Conservation (phyloP, 2,888 invertebrate genomes). For the Hanleya hanleyi region DNA sequence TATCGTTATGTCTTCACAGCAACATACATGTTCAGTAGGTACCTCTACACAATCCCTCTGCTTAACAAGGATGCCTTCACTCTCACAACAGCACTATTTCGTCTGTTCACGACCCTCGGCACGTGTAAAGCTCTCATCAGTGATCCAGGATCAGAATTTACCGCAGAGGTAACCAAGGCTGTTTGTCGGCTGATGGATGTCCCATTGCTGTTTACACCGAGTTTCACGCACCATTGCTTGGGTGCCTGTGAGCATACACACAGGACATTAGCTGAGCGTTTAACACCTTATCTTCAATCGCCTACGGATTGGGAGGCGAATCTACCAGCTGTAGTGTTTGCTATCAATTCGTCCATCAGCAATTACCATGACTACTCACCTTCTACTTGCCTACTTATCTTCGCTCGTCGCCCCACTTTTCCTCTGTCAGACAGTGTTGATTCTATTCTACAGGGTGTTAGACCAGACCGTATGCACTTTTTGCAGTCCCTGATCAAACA, state of each 20-base stretch:
- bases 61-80: conserved; percentile 2
- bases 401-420: neutral
- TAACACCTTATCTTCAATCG: neutral
- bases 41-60: neutral
- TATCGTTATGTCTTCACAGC: neutral
- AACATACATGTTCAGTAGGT: neutral
- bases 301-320: neutral
- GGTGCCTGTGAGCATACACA: conserved; percentile 2
- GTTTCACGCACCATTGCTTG: conserved; percentile 6
- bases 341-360: neutral
- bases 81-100: neutral
- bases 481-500: neutral
- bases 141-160: conserved; percentile 10
- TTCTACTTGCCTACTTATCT: conserved; percentile 17
- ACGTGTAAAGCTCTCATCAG: neutral
- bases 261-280: neutral
- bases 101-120: neutral
- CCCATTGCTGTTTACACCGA: neutral
- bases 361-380: neutral
- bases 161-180: neutral
- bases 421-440: neutral
- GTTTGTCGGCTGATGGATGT: neutral
- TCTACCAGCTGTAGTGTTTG: conserved; percentile 3
- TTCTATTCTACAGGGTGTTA: neutral
- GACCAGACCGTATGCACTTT: neutral